These are phyloP conservation scores for Phyllotis vaccarum DNA, from an alignment of 2,797 vertebrate genomes.

Conservation along the genomic window DNA sequence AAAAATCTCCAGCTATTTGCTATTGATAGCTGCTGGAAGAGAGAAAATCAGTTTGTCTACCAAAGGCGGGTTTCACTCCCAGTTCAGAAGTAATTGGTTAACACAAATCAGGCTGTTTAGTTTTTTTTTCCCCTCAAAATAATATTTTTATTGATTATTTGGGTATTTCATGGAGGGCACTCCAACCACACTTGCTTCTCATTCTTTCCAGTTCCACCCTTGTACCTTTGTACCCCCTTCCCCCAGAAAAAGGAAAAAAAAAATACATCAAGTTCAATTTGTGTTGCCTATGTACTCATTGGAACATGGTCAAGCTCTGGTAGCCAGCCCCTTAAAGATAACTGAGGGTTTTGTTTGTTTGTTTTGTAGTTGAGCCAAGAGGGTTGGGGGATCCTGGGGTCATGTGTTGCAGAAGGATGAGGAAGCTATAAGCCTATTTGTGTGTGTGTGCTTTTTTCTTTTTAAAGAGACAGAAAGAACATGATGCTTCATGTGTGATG, in stretches of 20 bases:
- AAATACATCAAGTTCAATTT: neutral
- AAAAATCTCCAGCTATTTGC: neutral
- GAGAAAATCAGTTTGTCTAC: neutral
- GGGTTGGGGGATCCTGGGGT: neutral
- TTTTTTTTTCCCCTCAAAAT: neutral
- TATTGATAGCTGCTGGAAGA: neutral
- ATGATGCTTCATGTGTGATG: neutral
- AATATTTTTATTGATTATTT: neutral
- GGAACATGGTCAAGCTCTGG: neutral
- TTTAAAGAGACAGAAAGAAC: neutral
- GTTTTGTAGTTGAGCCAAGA: neutral
- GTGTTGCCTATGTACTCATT: neutral
- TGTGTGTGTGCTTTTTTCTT: neutral
- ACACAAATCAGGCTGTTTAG: neutral
- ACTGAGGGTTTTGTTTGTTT: neutral
- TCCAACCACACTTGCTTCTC: neutral
- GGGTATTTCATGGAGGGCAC: neutral
- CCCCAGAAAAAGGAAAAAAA: neutral
- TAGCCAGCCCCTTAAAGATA: neutral
- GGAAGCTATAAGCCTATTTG: neutral
- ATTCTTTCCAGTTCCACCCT: too few relatives aligned
- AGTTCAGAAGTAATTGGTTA: neutral
- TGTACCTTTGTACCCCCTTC: too few relatives aligned
- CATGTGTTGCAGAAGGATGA: neutral
- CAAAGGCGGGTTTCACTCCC: neutral